These are phyloP conservation scores for Psittacara wagleri DNA, from an alignment of 2,113 vertebrate species.

Conservation along the genomic window DNA sequence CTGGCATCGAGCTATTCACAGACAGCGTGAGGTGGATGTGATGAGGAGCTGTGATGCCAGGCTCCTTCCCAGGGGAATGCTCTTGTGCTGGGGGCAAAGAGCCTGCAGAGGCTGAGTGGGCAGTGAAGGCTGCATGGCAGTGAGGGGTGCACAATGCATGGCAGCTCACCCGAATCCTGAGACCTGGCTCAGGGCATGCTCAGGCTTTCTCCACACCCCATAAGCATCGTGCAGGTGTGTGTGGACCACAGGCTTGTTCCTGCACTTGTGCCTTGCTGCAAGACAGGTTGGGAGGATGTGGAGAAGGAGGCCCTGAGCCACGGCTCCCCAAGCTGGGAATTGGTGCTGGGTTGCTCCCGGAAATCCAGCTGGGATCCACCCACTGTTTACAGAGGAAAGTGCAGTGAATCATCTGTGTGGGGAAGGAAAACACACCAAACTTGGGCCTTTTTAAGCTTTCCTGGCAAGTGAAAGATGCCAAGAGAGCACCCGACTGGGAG, in stretches of 20 bases:
- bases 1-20: rapidly evolving
- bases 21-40: rapidly evolving
- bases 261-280: not conserved
- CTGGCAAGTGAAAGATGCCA: not conserved
- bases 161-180: not conserved
- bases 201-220: not conserved
- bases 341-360: rapidly evolving
- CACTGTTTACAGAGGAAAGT: slow-evolving; percentile 10
- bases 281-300: not conserved
- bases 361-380: slow-evolving; percentile 52
- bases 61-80: not conserved
- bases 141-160: rapidly evolving
- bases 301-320: not conserved
- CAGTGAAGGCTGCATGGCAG: not conserved
- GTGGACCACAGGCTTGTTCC: not conserved
- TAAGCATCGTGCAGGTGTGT: rapidly evolving
- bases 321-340: not conserved
- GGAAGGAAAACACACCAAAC: slow-evolving; percentile 9
- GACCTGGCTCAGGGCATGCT: rapidly evolving
- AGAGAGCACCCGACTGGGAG: not conserved
- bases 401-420: slow-evolving; percentile 38
- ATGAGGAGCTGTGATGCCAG: not conserved
- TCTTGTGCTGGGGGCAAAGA: not conserved
- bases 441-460: not conserved
- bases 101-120: not conserved